A percentile compares a stretch with the other conserved stretches of the same genome.
Conservation (phyloP, 2,888 invertebrate species). For the Melieria omissa region DNA sequence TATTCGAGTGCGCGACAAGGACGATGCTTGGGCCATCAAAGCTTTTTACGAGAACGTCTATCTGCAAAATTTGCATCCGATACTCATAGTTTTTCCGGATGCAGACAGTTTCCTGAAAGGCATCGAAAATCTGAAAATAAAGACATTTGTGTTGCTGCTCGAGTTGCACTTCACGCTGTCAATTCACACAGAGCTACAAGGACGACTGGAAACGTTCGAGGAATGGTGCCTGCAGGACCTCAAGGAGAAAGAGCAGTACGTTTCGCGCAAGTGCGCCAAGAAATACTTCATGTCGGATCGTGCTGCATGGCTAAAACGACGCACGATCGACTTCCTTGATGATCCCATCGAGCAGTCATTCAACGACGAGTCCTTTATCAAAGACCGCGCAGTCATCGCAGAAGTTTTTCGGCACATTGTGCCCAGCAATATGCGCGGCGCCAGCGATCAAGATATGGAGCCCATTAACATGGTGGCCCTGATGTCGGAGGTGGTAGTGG, state of each 20-base stretch:
- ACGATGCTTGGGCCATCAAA: slow-evolving; percentile 64
- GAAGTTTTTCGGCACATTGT: slow-evolving; percentile 61
- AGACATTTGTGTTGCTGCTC: slow-evolving; percentile 60
- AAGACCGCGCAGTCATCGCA: slow-evolving; percentile 54
- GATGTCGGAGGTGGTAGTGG: slow-evolving; percentile 55
- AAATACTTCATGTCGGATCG: slow-evolving; percentile 63
- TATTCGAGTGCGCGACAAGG: slow-evolving; percentile 59
- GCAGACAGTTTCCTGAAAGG: slow-evolving; percentile 56
- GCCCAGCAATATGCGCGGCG: slow-evolving; percentile 53
- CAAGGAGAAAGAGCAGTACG: slow-evolving; percentile 57
- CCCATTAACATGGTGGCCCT: slow-evolving; percentile 60
- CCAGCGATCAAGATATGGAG: slow-evolving; percentile 51
- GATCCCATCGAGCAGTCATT: slow-evolving; percentile 54
- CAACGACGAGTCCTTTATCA: slow-evolving; percentile 50
- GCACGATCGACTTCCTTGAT: slow-evolving; percentile 49
- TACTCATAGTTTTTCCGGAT: slow-evolving; percentile 59
- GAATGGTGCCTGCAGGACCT: slow-evolving; percentile 60
- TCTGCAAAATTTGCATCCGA: slow-evolving; percentile 56
- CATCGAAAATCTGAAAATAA: slow-evolving; percentile 57
- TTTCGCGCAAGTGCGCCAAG: slow-evolving; percentile 58
- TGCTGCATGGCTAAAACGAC: slow-evolving; percentile 51
- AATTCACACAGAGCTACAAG: slow-evolving; percentile 58
- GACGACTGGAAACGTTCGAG: slow-evolving; percentile 55
- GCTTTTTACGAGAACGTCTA: slow-evolving; percentile 61
- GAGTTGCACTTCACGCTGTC: slow-evolving; percentile 63